phyloP scores from a whole-genome alignment of 2,888 invertebrate genomes.

The Hoplodrina ambigua region DNA sequence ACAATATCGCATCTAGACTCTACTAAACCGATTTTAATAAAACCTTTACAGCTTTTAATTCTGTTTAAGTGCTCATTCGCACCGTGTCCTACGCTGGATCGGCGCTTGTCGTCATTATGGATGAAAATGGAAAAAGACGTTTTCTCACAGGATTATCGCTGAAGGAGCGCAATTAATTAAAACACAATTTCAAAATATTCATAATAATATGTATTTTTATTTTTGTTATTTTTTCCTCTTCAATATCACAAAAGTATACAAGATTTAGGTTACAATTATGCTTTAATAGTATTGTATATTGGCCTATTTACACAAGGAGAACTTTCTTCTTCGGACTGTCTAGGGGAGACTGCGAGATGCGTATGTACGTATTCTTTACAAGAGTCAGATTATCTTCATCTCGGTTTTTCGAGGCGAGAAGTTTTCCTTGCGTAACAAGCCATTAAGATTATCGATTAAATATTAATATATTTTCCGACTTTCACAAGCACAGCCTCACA shows the following conservation, averaged over 20 bases:
- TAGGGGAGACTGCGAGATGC: neutral
- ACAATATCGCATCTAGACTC: no score
- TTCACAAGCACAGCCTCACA: slow-evolving; percentile 38
- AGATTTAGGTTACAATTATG: slow-evolving; percentile 62
- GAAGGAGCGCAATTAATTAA: slow-evolving; percentile 8
- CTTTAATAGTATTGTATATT: slow-evolving; percentile 40
- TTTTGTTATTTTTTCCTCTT: slow-evolving; percentile 63
- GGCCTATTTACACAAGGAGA: slow-evolving; percentile 9
- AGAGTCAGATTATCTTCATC: no score
- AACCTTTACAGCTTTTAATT: no score
- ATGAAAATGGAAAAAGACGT: no score
- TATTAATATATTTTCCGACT: slow-evolving; percentile 36
- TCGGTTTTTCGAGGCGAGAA: neutral
- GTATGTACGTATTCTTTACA: neutral
- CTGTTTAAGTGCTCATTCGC: no score
- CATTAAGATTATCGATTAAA: slow-evolving; percentile 31
- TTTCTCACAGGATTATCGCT: neutral
- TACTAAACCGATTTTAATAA: no score
- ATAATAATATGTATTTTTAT: slow-evolving; percentile 59
- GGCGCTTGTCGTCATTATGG: no score
- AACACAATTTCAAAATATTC: slow-evolving; percentile 61
- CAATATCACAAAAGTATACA: slow-evolving; percentile 69
- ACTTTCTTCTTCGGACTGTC: neutral
- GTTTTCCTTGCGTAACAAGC: slow-evolving; percentile 6
- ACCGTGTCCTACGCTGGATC: no score